These are phyloP conservation scores for Troilus luridus DNA, from an alignment of 2,888 invertebrate species.

Conservation along the genomic window DNA sequence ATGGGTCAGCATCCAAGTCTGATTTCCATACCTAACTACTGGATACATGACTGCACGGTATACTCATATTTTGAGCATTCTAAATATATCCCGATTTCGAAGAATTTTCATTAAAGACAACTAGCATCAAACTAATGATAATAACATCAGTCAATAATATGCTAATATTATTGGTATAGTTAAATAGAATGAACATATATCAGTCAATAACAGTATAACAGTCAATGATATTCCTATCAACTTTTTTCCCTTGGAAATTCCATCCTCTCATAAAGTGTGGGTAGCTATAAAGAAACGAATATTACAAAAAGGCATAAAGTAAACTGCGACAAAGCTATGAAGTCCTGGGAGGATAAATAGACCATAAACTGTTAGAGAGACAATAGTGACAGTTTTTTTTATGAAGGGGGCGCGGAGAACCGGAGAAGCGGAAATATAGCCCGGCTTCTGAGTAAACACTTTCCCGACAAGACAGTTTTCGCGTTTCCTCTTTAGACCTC, in stretches of 20 bases:
- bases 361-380: background rate
- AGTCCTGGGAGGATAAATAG: background rate
- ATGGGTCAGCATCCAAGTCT: no score
- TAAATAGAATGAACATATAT: no score
- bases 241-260: background rate
- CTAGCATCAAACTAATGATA: no score
- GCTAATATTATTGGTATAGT: no score
- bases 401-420: background rate
- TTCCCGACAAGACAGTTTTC: background rate
- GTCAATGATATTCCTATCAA: no score
- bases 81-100: no score
- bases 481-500: conserved; percentile 31
- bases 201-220: no score
- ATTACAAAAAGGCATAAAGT: background rate
- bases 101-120: no score
- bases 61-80: no score
- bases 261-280: background rate
- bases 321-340: background rate
- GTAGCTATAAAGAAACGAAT: background rate
- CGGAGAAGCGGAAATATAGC: background rate
- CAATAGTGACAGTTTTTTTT: conserved; percentile 15
- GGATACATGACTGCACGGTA: no score
- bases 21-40: no score
- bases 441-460: conserved; percentile 37
- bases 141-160: no score